These are phyloP conservation scores for Chauna torquata DNA, from an alignment of 2,113 vertebrate species.

Conservation along the genomic window DNA sequence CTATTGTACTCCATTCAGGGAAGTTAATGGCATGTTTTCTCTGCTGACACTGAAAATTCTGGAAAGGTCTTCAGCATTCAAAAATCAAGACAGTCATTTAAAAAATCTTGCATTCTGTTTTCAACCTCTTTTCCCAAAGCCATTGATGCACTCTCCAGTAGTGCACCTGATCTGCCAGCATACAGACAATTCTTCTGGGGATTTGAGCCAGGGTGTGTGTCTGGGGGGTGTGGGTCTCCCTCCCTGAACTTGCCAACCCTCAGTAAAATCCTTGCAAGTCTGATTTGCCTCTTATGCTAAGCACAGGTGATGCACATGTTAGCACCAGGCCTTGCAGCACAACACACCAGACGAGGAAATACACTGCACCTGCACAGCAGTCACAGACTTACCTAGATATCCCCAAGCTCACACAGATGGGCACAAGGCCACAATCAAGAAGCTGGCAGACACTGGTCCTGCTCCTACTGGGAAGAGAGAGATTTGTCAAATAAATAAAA, in stretches of 20 bases:
- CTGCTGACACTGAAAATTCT: neutral
- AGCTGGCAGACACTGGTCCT: neutral
- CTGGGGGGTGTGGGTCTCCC: too few relatives aligned
- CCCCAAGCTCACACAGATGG: neutral
- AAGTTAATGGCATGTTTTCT: neutral
- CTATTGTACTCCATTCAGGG: neutral
- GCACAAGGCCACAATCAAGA: too few relatives aligned
- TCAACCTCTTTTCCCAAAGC: neutral
- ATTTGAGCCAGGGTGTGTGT: too few relatives aligned
- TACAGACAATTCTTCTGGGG: neutral
- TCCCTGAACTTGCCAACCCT: neutral
- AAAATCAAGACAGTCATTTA: fast-evolving
- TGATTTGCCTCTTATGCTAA: neutral
- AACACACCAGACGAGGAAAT: neutral
- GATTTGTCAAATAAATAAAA: neutral
- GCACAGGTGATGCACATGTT: neutral
- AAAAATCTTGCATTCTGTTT: fast-evolving
- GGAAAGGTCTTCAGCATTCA: neutral
- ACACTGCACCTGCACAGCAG: neutral
- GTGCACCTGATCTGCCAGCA: neutral
- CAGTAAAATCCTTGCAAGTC: neutral
- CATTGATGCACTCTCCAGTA: too few relatives aligned
- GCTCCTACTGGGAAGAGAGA: neutral
- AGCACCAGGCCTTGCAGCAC: neutral
- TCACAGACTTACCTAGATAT: neutral